Conservation (phyloP, 2,113 vertebrate genomes). For the Sminthopsis crassicaudata region DNA sequence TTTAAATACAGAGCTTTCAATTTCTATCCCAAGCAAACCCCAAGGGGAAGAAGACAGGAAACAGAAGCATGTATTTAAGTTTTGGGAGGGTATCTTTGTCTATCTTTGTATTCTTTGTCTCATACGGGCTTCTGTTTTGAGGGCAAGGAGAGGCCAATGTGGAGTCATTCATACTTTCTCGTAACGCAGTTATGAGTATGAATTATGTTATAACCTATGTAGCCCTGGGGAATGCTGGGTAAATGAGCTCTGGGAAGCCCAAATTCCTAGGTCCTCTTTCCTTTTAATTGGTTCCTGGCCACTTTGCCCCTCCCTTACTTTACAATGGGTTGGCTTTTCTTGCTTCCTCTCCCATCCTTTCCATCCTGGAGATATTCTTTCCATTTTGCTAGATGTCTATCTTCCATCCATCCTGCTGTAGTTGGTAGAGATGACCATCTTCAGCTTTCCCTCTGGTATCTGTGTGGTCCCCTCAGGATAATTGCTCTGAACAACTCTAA, state of each 20-base stretch:
- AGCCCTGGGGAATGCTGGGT: background rate
- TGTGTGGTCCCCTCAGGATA: slow-evolving; percentile 71
- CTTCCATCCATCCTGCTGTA: slow-evolving; percentile 18
- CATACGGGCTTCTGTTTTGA: background rate
- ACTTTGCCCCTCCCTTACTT: background rate
- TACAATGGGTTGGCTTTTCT: background rate
- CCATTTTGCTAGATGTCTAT: background rate
- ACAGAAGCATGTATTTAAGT: background rate
- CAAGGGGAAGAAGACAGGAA: background rate
- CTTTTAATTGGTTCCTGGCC: background rate
- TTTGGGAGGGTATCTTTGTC: background rate
- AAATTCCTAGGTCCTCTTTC: background rate
- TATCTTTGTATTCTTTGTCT: background rate
- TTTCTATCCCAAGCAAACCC: background rate
- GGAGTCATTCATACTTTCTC: background rate
- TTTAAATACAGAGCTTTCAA: background rate
- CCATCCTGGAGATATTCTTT: slow-evolving; percentile 13
- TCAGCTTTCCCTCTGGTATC: slow-evolving; percentile 44
- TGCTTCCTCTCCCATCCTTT: background rate
- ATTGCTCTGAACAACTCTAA: slow-evolving; percentile 70
- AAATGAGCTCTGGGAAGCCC: background rate
- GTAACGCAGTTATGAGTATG: background rate
- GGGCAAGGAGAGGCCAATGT: background rate
- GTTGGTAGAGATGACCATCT: background rate
- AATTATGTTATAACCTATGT: background rate